phyloP scores from a whole-genome alignment of 2,888 invertebrate genomes.

The Aleiodes testaceus region DNA sequence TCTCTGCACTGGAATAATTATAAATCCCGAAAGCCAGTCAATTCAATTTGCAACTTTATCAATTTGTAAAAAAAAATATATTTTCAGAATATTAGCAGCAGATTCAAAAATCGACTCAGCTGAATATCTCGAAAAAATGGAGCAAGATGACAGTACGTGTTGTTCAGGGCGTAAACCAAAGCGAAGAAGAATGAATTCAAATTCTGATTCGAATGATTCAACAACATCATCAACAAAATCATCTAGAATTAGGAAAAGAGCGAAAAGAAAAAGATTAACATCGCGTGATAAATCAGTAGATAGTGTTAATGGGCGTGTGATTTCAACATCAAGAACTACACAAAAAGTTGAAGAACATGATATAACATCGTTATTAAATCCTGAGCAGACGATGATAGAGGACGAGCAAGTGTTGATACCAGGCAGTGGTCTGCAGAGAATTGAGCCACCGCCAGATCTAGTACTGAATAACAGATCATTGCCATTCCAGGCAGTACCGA shows the following conservation, averaged over 20 bases:
- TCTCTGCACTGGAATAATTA: neutral
- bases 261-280: constrained; percentile 40
- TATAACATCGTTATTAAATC: constrained; percentile 54
- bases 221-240: constrained; percentile 47
- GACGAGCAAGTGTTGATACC: constrained; percentile 45
- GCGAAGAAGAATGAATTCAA: constrained; percentile 60
- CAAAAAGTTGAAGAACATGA: constrained; percentile 49
- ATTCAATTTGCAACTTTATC: neutral
- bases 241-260: constrained; percentile 47
- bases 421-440: neutral
- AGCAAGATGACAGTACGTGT: constrained; percentile 66
- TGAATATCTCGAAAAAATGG: constrained; percentile 65
- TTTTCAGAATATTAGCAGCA: constrained; percentile 61
- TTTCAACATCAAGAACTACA: constrained; percentile 14
- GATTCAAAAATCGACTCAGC: constrained; percentile 56
- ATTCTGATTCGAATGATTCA: constrained; percentile 61
- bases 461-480: constrained; percentile 43
- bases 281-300: neutral
- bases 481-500: constrained; percentile 58
- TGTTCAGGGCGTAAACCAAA: constrained; percentile 56
- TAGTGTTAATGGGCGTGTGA: neutral
- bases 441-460: constrained; percentile 31
- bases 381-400: constrained; percentile 65
- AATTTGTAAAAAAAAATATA: neutral
- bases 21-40: neutral